Base-by-base conservation (phyloP, 2,797 vertebrate genomes). In the Paratrypauchen microcephalus region DNA sequence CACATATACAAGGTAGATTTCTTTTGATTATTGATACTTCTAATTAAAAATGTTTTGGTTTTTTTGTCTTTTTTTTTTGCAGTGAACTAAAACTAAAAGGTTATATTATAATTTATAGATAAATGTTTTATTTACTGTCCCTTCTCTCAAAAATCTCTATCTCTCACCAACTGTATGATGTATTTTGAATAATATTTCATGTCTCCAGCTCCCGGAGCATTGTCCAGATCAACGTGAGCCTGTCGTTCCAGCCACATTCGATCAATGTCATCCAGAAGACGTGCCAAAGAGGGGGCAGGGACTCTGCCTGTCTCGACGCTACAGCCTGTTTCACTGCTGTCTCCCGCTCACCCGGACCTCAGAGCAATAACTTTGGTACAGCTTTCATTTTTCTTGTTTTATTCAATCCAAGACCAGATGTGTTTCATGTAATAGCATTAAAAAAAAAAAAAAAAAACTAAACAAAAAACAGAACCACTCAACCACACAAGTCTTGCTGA, bases 231-330 rank as follows among this genome's bases (percentile, higher is more conserved):
- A 92, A 93, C 13, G 90, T 93, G 7, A 94, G 92, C 1, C 77
- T 97, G 80, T 88, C 88, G 45, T 95, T 96, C 85, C 93, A 87
- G 70, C 96, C 96, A 0, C 81, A 94, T 4, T 93, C 94, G 75
- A 94, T 98, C 83, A 97, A 95, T 5, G 94, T 98, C 75, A 95
- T 97, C 56, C 95, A 94, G 85, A 95, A 93, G 85, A 94, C 95
- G 74, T 98, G 96, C 81, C 91, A 88, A 70, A 86, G 93, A 6
- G 93, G 92, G 0, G 88, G 91, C 77, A 89, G 96, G 69, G 95
- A 96, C 19, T 96, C 95, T 0, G 91, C 93, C 36, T 98, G 96
- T 64, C 87, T 96, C 50, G 93, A 93, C 0, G 93, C 94, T 62
- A 92, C 85, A 0, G 87, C 94, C 84, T 98, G 96, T 82, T 96